Conservation (phyloP, 2,797 vertebrate genomes). For the Mus minutoides region DNA sequence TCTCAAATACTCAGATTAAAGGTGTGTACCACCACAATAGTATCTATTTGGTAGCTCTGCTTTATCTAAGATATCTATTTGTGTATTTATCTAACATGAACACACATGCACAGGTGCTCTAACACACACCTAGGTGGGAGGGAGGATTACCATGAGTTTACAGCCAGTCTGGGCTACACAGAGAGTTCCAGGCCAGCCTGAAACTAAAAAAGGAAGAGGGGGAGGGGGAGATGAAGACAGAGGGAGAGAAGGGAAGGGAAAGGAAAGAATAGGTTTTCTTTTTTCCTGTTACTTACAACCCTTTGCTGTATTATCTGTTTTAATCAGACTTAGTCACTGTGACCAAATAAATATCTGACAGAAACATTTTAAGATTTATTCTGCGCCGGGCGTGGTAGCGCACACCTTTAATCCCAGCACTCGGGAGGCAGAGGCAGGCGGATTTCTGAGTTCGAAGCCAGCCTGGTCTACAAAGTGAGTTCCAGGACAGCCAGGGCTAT, state of each 20-base stretch:
- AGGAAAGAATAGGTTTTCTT: neutral
- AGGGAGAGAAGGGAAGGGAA: too few relatives aligned
- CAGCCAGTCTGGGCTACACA: too few relatives aligned
- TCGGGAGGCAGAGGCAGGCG: too few relatives aligned
- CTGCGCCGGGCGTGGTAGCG: neutral
- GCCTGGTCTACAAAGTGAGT: too few relatives aligned
- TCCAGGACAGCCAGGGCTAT: too few relatives aligned
- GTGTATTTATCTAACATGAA: neutral
- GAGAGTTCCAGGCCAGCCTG: too few relatives aligned
- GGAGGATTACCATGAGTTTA: neutral
- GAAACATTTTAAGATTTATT: neutral
- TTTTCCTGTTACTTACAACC: neutral
- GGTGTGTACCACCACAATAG: neutral
- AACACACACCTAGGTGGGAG: neutral
- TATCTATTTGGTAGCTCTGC: neutral
- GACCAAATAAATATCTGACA: neutral
- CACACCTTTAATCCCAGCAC: too few relatives aligned
- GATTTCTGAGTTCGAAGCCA: too few relatives aligned
- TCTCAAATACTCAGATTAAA: neutral
- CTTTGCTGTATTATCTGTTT: neutral
- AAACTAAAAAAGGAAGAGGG: too few relatives aligned
- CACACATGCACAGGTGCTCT: neutral
- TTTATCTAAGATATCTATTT: neutral
- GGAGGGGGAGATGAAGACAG: neutral
- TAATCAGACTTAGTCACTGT: neutral